Conservation (phyloP, 2,888 invertebrate species). For the Mythimna vitellina region DNA sequence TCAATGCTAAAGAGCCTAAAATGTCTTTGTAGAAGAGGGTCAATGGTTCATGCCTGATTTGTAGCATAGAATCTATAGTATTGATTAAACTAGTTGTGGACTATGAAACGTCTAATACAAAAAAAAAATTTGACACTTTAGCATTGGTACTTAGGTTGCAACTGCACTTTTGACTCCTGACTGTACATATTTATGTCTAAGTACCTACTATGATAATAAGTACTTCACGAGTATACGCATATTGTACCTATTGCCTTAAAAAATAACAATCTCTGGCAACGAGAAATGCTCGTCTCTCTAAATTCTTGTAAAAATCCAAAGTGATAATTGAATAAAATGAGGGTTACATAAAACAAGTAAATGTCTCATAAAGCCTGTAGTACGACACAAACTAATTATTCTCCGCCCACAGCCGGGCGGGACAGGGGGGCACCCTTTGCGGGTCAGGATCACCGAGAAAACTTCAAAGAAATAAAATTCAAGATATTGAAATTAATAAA, state of each 20-base stretch:
- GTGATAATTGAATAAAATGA: slow-evolving; percentile 52
- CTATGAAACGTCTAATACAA: too few species aligned
- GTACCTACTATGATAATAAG: too few species aligned
- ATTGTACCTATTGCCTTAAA: neutral
- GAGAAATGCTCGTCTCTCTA: neutral
- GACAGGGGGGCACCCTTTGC: slow-evolving; percentile 6
- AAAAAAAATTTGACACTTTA: too few species aligned
- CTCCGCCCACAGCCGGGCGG: slow-evolving; percentile 18
- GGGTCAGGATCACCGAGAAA: slow-evolving; percentile 21
- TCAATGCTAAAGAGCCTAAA: too few species aligned
- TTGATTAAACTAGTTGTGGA: too few species aligned
- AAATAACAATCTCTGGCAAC: neutral
- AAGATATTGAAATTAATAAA: slow-evolving; percentile 48
- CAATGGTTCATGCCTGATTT: too few species aligned
- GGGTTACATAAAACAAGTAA: slow-evolving; percentile 42
- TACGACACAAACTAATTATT: slow-evolving; percentile 60
- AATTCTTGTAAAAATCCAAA: slow-evolving; percentile 11
- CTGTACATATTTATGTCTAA: too few species aligned
- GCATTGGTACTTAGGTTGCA: too few species aligned
- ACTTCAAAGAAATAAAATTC: slow-evolving; percentile 45
- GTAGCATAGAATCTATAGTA: too few species aligned
- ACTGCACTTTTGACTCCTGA: too few species aligned
- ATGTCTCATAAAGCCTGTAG: slow-evolving; percentile 36
- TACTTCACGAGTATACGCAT: too few species aligned
- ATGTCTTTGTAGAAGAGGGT: too few species aligned